Base-by-base conservation (phyloP, 2,113 vertebrate species). In the Chroicocephalus ridibundus region DNA sequence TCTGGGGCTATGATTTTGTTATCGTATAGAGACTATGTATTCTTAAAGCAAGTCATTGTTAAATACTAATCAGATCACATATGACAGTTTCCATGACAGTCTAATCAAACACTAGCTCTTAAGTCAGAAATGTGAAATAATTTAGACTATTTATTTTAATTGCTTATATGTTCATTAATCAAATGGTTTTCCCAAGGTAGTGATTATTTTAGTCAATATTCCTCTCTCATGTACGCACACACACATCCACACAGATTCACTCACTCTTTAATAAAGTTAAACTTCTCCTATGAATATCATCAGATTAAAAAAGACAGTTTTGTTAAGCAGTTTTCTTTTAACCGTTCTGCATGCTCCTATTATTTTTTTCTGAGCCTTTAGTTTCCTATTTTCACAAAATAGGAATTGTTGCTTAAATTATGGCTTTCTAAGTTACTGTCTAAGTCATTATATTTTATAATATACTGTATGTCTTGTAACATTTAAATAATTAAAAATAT, bases 201-300 rank as follows among this genome's bases (percentile, higher is more conserved):
- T 80, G 57, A 85, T 92, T 93, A 92, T 85, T 93, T 93, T 83
- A 86, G 38, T 97, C 78, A 81, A 62, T 78, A 84, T 93, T 89
- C 86, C 21, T 93, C 64, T 93, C 42, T 87, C 55, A 38, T 49
- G 26, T 69, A 72, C 4, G 3, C 55, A 55, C 22, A 71, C 29
- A n/a, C 46, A 66, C 22, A 79, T 79, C 51, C 51, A 77, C 77
- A 82, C 17, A 84, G 7, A 84, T 82, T 78, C 7, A 70, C 27
- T 79, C 47, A 3, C 16, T n/a, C 42, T 86, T 60, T 72, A 40
- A 49, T 34, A 69, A 71, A 66, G 29, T 82, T 60, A 46, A 64
- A 82, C 7, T 90, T 85, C 18, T 90, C 16, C 16, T 15, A 6
- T 74, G 34, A 74, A 54, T 85, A 64, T 44, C 3, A 40, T 36